phyloP scores from a whole-genome alignment of 1,140 invertebrate genomes.

The Drosophila kurseongensis region DNA sequence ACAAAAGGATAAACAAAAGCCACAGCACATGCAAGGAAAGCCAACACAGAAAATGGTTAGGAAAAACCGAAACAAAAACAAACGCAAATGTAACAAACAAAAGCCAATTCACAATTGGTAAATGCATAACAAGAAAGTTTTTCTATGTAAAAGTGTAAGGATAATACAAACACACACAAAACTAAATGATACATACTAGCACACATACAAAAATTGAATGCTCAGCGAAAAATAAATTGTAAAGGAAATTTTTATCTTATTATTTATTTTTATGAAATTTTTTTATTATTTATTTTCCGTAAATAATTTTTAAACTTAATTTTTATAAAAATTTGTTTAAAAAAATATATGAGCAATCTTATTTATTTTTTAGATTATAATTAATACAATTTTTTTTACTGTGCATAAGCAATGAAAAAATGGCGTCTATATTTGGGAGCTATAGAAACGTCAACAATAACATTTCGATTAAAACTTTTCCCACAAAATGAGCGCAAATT shows the following conservation, averaged over 20 bases:
- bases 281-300: too few species aligned
- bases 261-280: too few species aligned
- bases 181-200: conserved; percentile 2
- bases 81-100: conserved; percentile 39
- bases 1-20: conserved; percentile 61
- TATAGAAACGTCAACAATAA: conserved; percentile 47
- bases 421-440: conserved; percentile 48
- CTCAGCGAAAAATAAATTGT: background rate
- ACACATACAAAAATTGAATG: conserved; percentile 44
- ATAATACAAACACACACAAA: conserved; percentile 18
- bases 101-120: conserved; percentile 55
- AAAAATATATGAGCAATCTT: too few species aligned
- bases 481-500: conserved; percentile 65
- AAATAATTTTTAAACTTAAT: too few species aligned
- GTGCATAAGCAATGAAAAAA: conserved; percentile 60
- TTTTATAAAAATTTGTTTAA: too few species aligned
- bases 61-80: conserved; percentile 29
- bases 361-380: too few species aligned
- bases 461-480: conserved; percentile 81
- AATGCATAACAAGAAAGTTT: conserved; percentile 68
- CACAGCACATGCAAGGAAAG: conserved; percentile 45
- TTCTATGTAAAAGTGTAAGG: conserved; percentile 43
- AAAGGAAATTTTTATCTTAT: too few species aligned
- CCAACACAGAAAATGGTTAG: conserved; percentile 37
- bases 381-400: too few species aligned